These are phyloP conservation scores for Tetheella fluctuosa DNA, from an alignment of 2,888 invertebrate genomes.

Conservation along the genomic window DNA sequence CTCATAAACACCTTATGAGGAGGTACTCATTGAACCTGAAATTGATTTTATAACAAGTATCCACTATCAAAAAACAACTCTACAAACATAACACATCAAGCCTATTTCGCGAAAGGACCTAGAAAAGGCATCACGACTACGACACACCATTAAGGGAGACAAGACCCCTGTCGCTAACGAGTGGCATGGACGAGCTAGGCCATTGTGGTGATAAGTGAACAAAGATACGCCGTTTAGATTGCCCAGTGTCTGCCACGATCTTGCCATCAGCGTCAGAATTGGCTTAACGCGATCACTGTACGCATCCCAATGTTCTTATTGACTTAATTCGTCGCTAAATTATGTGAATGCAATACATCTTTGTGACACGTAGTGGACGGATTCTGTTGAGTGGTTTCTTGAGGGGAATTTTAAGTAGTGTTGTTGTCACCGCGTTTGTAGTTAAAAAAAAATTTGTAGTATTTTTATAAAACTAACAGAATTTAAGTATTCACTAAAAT, in stretches of 20 bases:
- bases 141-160: not conserved
- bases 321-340: slow-evolving; percentile 21
- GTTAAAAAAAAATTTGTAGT: too few species aligned
- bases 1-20: too few species aligned
- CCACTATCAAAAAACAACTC: not conserved
- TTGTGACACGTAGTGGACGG: not conserved
- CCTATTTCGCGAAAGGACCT: not conserved
- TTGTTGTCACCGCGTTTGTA: not conserved
- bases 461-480: too few species aligned
- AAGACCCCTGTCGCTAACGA: slow-evolving; percentile 10
- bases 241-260: slow-evolving; percentile 43
- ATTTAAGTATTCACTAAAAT: too few species aligned
- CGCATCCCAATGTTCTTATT: slow-evolving; percentile 30
- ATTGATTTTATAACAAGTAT: not conserved
- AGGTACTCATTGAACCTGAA: too few species aligned
- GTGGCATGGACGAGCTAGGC: slow-evolving; percentile 15
- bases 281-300: slow-evolving; percentile 28
- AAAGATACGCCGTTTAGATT: slow-evolving; percentile 56
- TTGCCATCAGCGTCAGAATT: slow-evolving; percentile 33
- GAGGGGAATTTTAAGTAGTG: not conserved
- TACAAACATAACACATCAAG: not conserved
- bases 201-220: slow-evolving; percentile 38
- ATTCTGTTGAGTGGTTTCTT: not conserved
- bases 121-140: not conserved
- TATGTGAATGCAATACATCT: slow-evolving; percentile 8